Conservation (phyloP, 2,113 vertebrate genomes). For the Riparia riparia region DNA sequence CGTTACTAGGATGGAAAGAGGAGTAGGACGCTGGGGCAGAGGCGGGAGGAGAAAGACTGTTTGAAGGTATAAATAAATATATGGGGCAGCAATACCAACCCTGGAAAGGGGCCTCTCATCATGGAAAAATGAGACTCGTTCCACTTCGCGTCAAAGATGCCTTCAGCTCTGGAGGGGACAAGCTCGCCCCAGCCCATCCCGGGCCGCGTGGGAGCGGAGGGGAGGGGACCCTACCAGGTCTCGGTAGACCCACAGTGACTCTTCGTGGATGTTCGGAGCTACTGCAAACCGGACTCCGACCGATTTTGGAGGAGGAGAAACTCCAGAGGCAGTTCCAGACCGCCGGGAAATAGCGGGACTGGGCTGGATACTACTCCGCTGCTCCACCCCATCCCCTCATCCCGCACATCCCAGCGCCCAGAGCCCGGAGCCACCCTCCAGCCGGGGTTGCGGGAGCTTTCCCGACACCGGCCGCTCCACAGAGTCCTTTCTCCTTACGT, state of each 20-base stretch:
- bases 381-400: not conserved
- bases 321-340: not conserved
- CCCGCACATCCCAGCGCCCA: not conserved
- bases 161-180: not conserved
- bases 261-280: not conserved
- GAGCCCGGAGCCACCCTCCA: not conserved
- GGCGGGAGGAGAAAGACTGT: not conserved
- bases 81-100: not conserved
- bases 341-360: not conserved
- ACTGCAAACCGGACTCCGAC: not conserved
- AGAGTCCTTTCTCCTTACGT: not conserved
- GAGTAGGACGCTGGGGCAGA: not conserved
- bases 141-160: not conserved
- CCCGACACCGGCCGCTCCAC: not conserved
- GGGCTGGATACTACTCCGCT: not conserved
- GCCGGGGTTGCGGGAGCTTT: conserved; percentile 7
- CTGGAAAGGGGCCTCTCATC: not conserved
- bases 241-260: conserved; percentile 58
- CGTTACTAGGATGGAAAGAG: not conserved
- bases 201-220: not conserved
- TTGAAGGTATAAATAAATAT: conserved; percentile 13
- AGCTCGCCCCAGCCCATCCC: not conserved
- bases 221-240: not conserved
- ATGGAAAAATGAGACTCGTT: conserved; percentile 12
- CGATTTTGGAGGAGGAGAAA: conserved; percentile 29